These are phyloP conservation scores for Paratrypauchen microcephalus DNA, from an alignment of 2,797 vertebrate genomes.

Conservation along the genomic window DNA sequence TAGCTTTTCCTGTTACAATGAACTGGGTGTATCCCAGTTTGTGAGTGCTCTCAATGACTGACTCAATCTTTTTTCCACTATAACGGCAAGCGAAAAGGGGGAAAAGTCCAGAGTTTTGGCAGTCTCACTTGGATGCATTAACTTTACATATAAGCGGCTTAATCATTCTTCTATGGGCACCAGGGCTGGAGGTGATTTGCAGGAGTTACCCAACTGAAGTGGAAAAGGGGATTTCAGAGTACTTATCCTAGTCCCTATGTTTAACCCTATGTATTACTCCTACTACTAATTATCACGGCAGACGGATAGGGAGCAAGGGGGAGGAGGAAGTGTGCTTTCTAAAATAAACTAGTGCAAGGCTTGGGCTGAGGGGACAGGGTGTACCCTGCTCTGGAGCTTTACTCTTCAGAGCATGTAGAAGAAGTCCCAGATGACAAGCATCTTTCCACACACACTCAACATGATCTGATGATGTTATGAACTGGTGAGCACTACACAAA, in stretches of 20 bases:
- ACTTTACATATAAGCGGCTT: conserved; percentile 29
- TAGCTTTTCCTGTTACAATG: conserved; percentile 62
- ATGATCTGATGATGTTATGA: not conserved
- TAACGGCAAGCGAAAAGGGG: conserved; percentile 22
- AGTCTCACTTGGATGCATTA: conserved; percentile 33
- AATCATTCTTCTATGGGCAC: conserved; percentile 22
- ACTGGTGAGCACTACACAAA: no score
- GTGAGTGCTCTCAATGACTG: conserved; percentile 36
- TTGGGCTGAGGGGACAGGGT: conserved; percentile 33
- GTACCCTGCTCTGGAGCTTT: conserved; percentile 44
- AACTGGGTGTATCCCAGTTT: conserved; percentile 51
- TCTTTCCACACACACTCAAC: not conserved
- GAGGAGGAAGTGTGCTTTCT: conserved; percentile 65
- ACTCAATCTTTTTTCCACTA: conserved; percentile 21
- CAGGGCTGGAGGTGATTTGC: conserved; percentile 47
- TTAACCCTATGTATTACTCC: conserved; percentile 55
- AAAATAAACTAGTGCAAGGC: conserved; percentile 50
- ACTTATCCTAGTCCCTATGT: conserved; percentile 39
- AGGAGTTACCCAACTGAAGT: conserved; percentile 56
- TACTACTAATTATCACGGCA: conserved; percentile 69
- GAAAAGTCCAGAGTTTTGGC: conserved; percentile 18
- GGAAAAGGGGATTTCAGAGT: conserved; percentile 78
- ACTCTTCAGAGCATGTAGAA: conserved; percentile 23
- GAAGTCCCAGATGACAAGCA: conserved; percentile 37
- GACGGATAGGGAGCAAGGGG: conserved; percentile 35